phyloP scores from a whole-genome alignment of 1,140 invertebrate species.

The Neodiprion virginianus region DNA sequence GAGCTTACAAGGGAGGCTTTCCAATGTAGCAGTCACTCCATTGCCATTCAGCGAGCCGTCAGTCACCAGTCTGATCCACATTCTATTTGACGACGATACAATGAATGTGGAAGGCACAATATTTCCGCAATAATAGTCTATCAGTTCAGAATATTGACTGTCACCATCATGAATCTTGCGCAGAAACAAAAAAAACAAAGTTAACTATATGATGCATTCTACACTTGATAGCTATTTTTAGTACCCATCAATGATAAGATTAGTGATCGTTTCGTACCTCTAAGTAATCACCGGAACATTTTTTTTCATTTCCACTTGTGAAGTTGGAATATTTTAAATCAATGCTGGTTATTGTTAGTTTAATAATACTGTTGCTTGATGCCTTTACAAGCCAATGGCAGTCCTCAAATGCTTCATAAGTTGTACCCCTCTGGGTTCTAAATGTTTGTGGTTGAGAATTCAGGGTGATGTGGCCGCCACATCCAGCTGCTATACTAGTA shows the following conservation, averaged over 20 bases:
- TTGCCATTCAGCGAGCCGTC: conserved; percentile 63
- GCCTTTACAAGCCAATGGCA: conserved; percentile 67
- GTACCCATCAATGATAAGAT: too few relatives aligned
- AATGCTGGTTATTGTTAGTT: conserved; percentile 48
- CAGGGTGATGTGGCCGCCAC: conserved; percentile 68
- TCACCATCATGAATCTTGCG: conserved; percentile 69
- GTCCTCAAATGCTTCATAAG: conserved; percentile 68
- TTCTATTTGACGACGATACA: conserved; percentile 62
- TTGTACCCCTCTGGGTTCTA: conserved; percentile 62
- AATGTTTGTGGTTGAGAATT: conserved; percentile 57
- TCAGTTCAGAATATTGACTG: conserved; percentile 66
- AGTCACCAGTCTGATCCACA: conserved; percentile 71
- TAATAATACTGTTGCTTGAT: conserved; percentile 41
- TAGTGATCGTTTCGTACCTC: conserved; percentile 61
- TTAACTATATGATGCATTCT: neutral
- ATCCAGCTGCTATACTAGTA: conserved; percentile 56
- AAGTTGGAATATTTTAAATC: conserved; percentile 47
- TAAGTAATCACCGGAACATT: conserved; percentile 72
- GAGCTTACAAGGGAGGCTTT: conserved; percentile 59
- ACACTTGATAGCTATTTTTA: too few relatives aligned
- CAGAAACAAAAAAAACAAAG: neutral
- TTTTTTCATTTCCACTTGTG: conserved; percentile 19
- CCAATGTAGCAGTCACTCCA: conserved; percentile 68
- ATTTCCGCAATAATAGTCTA: conserved; percentile 73
- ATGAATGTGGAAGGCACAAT: conserved; percentile 58